Evolutionary conservation across 1,140 invertebrate genomes (phyloP), one percentile per base, ranked within the genome.

Genomic region (Drosophila burlai): DNA sequence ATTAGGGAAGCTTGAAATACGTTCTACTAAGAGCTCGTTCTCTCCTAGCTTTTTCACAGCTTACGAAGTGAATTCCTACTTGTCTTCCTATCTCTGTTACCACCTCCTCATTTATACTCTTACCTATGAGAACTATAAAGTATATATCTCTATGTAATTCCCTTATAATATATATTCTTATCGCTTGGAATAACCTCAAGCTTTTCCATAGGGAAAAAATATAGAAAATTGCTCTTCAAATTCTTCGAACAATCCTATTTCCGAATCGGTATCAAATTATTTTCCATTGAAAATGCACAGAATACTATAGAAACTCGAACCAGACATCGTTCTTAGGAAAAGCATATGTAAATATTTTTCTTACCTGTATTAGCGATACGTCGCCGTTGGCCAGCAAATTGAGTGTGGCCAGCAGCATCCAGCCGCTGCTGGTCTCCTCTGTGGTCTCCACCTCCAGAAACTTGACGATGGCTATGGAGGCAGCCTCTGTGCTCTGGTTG

Each of bases 401-500:
- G 18, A 99, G 94, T 40, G 98, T 97, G 15, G 97, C 97, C 16
- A 99, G 93, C 47, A 99, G 93, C 96, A 98, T 98, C 98, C 98
- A 99, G 18, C 98, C 98, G 94, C 98, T 98, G 81, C 97, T 98
- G 9, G 96, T 97, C 91, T 99, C 98, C 93, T 98, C 97, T 57
- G 95, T 97, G 93, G 97, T 97, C 92, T 97, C 97, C 80, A 99
- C 98, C 93, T 99, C 98, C 31, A 99, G 94, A 94, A 99, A 99
- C 92, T 98, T 97, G 21, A 98, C 97, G 84, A 99, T 99, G 29
- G 98, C 97, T 94, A 97, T 97, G 90, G 98, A 98, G 18, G 98
- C 98, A 43, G 97, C 96, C 94, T 98, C 98, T 16, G 98, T 99
- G 77, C 97, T 98, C 93, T 99, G 98, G 93, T 99, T 99, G 29